phyloP scores from a whole-genome alignment of 2,797 vertebrate genomes.

The Distichodus sexfasciatus region DNA sequence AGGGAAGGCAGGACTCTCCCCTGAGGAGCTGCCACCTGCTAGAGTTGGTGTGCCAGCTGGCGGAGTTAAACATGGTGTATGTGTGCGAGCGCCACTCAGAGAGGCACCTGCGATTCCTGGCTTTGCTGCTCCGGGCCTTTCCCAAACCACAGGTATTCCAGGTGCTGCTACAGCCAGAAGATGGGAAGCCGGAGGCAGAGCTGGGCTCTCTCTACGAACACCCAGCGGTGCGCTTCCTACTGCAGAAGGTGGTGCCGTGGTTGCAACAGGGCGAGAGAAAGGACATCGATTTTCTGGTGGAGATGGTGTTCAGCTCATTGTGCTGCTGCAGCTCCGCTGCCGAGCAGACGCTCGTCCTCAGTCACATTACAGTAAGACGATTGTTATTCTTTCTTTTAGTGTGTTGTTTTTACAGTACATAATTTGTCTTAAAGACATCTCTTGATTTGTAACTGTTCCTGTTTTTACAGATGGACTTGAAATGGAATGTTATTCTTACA shows the following conservation, averaged over 20 bases:
- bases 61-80: conserved; percentile 84
- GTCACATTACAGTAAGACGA: conserved; percentile 72
- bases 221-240: conserved; percentile 83
- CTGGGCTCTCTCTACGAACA: conserved; percentile 61
- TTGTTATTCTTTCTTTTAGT: too few relatives aligned
- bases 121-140: conserved; percentile 83
- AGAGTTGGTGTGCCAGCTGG: conserved; percentile 86
- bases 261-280: conserved; percentile 76
- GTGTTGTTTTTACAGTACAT: neutral
- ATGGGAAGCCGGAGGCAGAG: conserved; percentile 24
- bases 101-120: conserved; percentile 88
- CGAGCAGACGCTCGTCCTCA: conserved; percentile 83
- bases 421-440: neutral
- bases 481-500: conserved; percentile 84
- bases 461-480: conserved; percentile 80
- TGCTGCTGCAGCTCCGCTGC: conserved; percentile 74
- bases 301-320: conserved; percentile 91
- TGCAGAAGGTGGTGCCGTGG: conserved; percentile 83
- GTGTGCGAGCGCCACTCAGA: conserved; percentile 84
- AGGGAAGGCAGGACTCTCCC: conserved; percentile 52
- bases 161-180: conserved; percentile 72
- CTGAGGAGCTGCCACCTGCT: conserved; percentile 79
- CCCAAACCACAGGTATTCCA: conserved; percentile 83
- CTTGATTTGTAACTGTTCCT: neutral
- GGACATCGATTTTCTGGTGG: conserved; percentile 82